Conservation (phyloP, 2,113 vertebrate genomes). For the Callionymus lyra region DNA sequence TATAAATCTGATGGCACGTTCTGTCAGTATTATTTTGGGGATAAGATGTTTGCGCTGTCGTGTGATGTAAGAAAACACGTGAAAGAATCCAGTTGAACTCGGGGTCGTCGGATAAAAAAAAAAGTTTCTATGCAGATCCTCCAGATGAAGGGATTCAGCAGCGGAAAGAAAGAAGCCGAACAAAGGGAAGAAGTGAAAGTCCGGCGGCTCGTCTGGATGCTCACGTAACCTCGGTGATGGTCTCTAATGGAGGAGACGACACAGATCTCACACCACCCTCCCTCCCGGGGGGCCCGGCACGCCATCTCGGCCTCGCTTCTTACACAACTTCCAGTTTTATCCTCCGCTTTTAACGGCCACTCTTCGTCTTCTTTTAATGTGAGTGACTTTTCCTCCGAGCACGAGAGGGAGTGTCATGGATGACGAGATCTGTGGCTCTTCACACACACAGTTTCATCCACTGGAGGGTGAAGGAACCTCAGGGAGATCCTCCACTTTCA, state of each 20-base stretch:
- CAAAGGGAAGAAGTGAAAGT: constrained; percentile 2
- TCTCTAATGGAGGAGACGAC: constrained; percentile 46
- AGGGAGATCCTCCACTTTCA: no score
- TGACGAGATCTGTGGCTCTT: no score
- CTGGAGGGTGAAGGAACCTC: no score
- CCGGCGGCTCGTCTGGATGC: constrained; percentile 3
- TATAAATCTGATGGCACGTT: no score
- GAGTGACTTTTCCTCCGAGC: neutral
- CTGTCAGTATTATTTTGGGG: no score
- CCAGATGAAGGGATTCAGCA: no score
- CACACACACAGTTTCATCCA: no score
- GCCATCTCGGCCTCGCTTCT: constrained; percentile 24
- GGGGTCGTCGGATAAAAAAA: no score
- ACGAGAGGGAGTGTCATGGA: neutral
- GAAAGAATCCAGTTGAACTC: no score
- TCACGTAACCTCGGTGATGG: constrained; percentile 45
- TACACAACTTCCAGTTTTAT: constrained; percentile 8
- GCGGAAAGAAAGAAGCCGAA: neutral
- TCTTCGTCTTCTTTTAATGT: neutral
- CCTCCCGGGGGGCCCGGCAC: constrained; percentile 34
- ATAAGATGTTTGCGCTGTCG: no score
- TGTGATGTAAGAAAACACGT: no score
- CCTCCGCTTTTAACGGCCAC: constrained; percentile 4
- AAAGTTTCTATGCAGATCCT: no score
- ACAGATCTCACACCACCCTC: constrained; percentile 42